phyloP scores from a whole-genome alignment of 2,113 vertebrate species.

The Poecile atricapillus region DNA sequence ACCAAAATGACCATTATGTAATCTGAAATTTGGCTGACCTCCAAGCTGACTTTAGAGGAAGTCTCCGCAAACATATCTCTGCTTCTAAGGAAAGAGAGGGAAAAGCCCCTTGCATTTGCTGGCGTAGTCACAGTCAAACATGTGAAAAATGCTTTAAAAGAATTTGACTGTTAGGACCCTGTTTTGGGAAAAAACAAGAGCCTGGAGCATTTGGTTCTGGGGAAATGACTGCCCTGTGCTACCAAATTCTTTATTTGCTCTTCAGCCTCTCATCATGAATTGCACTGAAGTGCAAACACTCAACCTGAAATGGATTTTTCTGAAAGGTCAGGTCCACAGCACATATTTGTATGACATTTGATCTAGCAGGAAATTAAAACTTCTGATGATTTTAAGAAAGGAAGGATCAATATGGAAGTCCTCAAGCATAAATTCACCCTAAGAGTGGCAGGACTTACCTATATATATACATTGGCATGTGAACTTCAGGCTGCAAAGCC shows the following conservation, averaged over 20 bases:
- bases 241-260: neutral
- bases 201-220: neutral
- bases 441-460: neutral
- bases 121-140: neutral
- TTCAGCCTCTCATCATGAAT: neutral
- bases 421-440: neutral
- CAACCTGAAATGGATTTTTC: constrained; percentile 3
- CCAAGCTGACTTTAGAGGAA: neutral
- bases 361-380: neutral
- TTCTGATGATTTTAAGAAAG: neutral
- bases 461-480: neutral
- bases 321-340: constrained; percentile 4
- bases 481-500: neutral
- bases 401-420: neutral
- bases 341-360: neutral
- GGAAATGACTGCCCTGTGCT: neutral
- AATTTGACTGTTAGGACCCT: neutral
- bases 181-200: neutral
- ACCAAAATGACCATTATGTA: neutral
- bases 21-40: neutral
- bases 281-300: neutral
- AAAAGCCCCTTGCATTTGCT: neutral
- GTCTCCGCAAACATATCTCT: neutral
- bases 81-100: neutral
- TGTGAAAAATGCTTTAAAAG: neutral